Base-by-base conservation (phyloP, 2,797 vertebrate genomes). In the Chaetodon trifasciatus region DNA sequence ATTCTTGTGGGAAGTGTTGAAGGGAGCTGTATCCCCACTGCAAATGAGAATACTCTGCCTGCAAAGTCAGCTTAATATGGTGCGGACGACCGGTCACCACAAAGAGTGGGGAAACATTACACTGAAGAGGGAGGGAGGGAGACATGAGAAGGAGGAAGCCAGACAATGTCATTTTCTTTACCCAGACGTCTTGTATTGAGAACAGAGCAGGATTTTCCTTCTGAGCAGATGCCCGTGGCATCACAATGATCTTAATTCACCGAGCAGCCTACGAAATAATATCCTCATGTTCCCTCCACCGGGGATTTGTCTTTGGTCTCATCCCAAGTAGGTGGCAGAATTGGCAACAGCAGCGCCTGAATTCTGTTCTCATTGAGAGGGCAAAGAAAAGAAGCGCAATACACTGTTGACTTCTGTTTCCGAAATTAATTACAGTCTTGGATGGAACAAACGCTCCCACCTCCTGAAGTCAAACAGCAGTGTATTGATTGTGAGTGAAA, bases 1-100 rank as follows among this genome's bases (percentile, higher is more conserved):
- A 62, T 82, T 90, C 74, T 82, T 70, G 57, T 64, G 79, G 88
- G 87, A 89, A 90, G 91, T 85, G 86, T 91, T 88, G 92, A 86
- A 85, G 53, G 46, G 76, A 78, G 74, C 82, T 67, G 76, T 81
- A 75, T 81, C 70, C 58, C 75, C 47, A n/a, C 65, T 32, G 63
- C 74, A 91, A 90, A 92, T 90, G 86, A 91, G 88, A 87, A 85
- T 81, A 74, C 74, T 76, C 73, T 76, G 46, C 85, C 85, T 81
- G 83, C 90, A 77, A 89, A 81, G 74, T 88, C 66, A 24, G 52
- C 69, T 64, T 90, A 81, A 83, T 86, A 68, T 23, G 71, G 65
- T 57, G 55, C 5, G 46, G 71, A 52, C 21, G 56, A 72, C 70
- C 62, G 81, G 70, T 80, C 52, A 1, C 70, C 70, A 49, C 71